Percentiles rank a stretch among this genome's conserved stretches.
These are phyloP conservation scores for Phyllotreta striolata DNA, from an alignment of 2,888 invertebrate species.

Conservation along the genomic window DNA sequence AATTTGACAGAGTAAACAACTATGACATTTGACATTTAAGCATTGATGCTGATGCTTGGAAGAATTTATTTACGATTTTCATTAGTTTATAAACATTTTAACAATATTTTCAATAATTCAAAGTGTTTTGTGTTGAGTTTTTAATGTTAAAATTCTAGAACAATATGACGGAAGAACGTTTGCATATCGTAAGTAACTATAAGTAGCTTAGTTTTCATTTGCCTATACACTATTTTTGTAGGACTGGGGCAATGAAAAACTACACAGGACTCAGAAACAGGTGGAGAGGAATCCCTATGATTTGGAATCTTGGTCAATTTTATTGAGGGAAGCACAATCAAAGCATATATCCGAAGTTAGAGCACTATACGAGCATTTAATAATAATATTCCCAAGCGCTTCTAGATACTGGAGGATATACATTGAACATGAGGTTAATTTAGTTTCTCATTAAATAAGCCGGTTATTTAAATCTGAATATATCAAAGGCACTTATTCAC, in stretches of 20 bases:
- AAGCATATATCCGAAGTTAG: slow-evolving; percentile 89
- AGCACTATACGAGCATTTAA: slow-evolving; percentile 91
- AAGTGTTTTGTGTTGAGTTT: too few species aligned
- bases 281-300: slow-evolving; percentile 92
- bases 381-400: slow-evolving; percentile 92
- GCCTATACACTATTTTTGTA: slow-evolving; percentile 55
- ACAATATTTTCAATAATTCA: too few species aligned
- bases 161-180: slow-evolving; percentile 22
- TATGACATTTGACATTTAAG: too few species aligned
- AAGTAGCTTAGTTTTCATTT: neutral
- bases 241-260: slow-evolving; percentile 90
- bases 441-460: too few species aligned
- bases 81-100: too few species aligned
- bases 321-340: slow-evolving; percentile 92
- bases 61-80: too few species aligned
- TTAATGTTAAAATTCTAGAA: too few species aligned
- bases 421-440: slow-evolving; percentile 91
- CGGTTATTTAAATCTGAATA: neutral
- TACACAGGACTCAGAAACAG: slow-evolving; percentile 82
- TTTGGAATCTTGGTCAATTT: slow-evolving; percentile 96
- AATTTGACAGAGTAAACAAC: too few species aligned
- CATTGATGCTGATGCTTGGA: too few species aligned
- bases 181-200: slow-evolving; percentile 25
- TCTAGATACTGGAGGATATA: slow-evolving; percentile 99
- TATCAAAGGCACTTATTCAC: neutral